Evolutionary conservation across 1,140 invertebrate species (phyloP).

Genomic region (Tetramorium alpestre): DNA sequence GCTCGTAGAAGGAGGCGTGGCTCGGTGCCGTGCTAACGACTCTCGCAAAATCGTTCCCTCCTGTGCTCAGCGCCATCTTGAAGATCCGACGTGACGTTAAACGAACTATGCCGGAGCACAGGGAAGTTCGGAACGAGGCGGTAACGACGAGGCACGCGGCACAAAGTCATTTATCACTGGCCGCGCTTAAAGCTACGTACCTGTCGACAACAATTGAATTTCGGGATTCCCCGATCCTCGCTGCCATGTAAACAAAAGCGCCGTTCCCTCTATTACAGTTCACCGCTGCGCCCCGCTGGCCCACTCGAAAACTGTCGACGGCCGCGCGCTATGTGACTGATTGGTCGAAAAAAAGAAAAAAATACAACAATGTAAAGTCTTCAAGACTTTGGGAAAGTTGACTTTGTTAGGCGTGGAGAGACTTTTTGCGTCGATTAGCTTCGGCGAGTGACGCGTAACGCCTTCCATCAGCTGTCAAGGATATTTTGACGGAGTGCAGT

Average conservation of each 20-base stretch:
- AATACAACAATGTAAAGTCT: too few relatives aligned
- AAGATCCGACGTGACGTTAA: constrained; percentile 75
- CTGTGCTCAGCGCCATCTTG: constrained; percentile 72
- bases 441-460: neutral
- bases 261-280: constrained; percentile 2
- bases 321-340: neutral
- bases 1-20: constrained; percentile 76
- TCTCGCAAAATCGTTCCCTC: constrained; percentile 71
- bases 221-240: constrained; percentile 8
- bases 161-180: constrained; percentile 62
- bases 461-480: neutral
- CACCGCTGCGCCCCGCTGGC: neutral
- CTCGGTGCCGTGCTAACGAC: constrained; percentile 78
- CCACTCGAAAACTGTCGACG: neutral
- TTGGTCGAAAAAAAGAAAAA: neutral
- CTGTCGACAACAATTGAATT: constrained; percentile 65
- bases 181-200: constrained; percentile 21
- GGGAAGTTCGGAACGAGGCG: constrained; percentile 66
- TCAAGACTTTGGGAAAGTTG: neutral
- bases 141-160: constrained; percentile 65
- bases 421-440: constrained; percentile 3
- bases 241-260: constrained; percentile 38
- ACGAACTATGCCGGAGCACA: constrained; percentile 64
- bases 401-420: neutral
- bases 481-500: neutral